phyloP scores from a whole-genome alignment of 2,797 vertebrate species.

The Sebastes iracundus region DNA sequence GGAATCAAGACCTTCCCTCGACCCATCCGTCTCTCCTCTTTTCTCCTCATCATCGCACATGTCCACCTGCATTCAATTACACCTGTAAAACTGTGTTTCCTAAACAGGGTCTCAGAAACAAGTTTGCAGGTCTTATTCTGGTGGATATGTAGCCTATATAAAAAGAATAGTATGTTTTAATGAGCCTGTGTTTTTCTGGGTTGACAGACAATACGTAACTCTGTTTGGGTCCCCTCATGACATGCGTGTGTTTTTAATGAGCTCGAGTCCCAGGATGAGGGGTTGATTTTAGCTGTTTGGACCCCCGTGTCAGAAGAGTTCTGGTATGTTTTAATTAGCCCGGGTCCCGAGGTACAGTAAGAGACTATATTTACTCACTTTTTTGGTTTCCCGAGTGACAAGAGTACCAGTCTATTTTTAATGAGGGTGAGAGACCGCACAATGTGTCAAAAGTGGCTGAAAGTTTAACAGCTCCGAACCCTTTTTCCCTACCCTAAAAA shows the following conservation, averaged over 20 bases:
- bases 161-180: slow-evolving; percentile 56
- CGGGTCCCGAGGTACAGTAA: slow-evolving; percentile 15
- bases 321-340: slow-evolving; percentile 62
- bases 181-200: slow-evolving; percentile 33
- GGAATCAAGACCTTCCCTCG: background rate
- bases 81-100: slow-evolving; percentile 1
- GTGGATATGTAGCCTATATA: background rate
- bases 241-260: slow-evolving; percentile 57
- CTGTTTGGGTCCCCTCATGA: slow-evolving; percentile 17
- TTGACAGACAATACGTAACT: slow-evolving; percentile 47
- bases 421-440: slow-evolving; percentile 37
- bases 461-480: slow-evolving; percentile 11
- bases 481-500: background rate
- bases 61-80: slow-evolving; percentile 10
- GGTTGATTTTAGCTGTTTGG: slow-evolving; percentile 39
- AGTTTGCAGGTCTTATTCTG: background rate
- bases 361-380: slow-evolving; percentile 43
- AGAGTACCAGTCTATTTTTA: slow-evolving; percentile 43
- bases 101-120: slow-evolving; percentile 12
- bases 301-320: slow-evolving; percentile 17
- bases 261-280: slow-evolving; percentile 25
- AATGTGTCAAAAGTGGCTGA: slow-evolving; percentile 13
- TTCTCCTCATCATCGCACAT: background rate
- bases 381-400: slow-evolving; percentile 32
- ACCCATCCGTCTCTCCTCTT: background rate